A percentile compares a stretch with the other conserved stretches of the same genome.
These are phyloP conservation scores for Melanerpes formicivorus DNA, from an alignment of 2,113 vertebrate genomes.

Conservation along the genomic window DNA sequence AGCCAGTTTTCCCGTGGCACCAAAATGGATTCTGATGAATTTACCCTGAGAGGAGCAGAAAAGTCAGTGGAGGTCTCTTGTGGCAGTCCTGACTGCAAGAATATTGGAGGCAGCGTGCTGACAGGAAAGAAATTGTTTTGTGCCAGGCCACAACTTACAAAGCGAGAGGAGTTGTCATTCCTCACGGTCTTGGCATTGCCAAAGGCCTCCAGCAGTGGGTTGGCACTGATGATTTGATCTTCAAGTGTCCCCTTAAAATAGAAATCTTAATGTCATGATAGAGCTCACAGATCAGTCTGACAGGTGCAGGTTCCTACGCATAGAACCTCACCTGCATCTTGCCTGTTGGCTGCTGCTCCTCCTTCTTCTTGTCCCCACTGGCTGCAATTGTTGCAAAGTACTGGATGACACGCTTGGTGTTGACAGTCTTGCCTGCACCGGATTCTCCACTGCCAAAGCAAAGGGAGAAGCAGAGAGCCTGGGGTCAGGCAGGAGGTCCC, in stretches of 20 bases:
- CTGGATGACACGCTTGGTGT: conserved; percentile 95
- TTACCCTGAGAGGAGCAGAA: conserved; percentile 81
- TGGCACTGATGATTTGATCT: conserved; percentile 80
- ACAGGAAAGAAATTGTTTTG: no score
- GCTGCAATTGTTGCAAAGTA: conserved; percentile 93
- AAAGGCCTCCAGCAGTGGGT: conserved; percentile 77
- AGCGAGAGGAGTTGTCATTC: conserved; percentile 79
- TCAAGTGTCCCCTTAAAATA: conserved; percentile 85
- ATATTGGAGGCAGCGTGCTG: no score
- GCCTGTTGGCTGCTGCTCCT: neutral
- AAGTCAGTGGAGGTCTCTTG: neutral
- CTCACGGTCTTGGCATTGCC: conserved; percentile 78
- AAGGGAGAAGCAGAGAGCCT: no score
- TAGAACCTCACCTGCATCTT: conserved; percentile 80
- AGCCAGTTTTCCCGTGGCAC: conserved; percentile 87
- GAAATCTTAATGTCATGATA: neutral
- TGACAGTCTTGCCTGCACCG: conserved; percentile 94
- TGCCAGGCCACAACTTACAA: conserved; percentile 58
- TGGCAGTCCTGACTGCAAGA: neutral
- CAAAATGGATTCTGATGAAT: conserved; percentile 95
- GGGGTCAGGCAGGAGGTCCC: no score
- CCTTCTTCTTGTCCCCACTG: neutral
- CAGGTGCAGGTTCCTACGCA: neutral
- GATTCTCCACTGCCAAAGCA: conserved; percentile 54
- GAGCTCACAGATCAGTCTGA: neutral